phyloP scores from a whole-genome alignment of 2,797 vertebrate species.

The Simalia tracyae region DNA sequence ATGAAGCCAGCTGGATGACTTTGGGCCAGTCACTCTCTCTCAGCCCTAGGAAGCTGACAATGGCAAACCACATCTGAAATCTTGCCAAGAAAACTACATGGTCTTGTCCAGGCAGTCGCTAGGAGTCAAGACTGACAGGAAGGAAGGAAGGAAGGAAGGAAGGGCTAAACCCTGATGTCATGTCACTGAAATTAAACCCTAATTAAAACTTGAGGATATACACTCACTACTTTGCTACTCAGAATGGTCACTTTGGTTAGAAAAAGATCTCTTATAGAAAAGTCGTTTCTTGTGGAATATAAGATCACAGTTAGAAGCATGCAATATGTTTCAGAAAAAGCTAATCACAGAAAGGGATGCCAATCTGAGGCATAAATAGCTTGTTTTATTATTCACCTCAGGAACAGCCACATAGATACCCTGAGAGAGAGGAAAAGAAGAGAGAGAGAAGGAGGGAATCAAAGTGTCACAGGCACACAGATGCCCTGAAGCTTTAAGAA shows the following conservation, averaged over 20 bases:
- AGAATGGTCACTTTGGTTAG: background rate
- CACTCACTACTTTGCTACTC: background rate
- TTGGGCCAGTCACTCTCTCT: background rate
- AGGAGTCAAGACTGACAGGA: no score
- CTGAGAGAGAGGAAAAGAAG: background rate
- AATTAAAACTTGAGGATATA: background rate
- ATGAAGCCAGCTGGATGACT: background rate
- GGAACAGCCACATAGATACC: background rate
- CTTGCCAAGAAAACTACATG: background rate
- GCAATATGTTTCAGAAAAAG: background rate
- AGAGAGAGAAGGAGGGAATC: background rate
- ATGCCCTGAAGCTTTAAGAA: background rate
- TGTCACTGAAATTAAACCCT: background rate
- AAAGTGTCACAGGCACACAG: slow-evolving; percentile 7
- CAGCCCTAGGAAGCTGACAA: background rate
- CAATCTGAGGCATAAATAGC: background rate
- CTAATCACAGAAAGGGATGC: background rate
- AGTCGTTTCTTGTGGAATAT: background rate
- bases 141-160: no score
- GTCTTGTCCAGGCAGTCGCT: background rate
- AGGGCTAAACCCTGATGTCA: background rate
- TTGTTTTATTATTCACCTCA: background rate
- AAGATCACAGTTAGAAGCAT: background rate
- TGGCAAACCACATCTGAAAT: background rate
- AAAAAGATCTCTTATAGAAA: background rate